Evolutionary conservation across 1,140 invertebrate species (phyloP).

Genomic region (Macrocentrus cingulum): DNA sequence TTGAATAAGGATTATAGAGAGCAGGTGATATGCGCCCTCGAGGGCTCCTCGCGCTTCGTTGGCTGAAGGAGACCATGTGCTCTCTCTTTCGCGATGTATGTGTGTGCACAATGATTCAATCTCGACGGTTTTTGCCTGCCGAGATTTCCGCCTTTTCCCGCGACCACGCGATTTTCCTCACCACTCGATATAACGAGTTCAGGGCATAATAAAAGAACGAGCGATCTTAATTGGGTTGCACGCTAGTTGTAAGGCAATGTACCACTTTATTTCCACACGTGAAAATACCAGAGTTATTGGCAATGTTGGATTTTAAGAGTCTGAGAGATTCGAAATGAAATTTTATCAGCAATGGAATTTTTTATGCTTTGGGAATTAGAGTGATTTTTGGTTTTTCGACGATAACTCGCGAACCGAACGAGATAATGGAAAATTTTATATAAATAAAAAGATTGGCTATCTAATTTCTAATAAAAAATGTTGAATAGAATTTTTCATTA

Average conservation of each 20-base stretch:
- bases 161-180: not conserved
- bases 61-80: constrained; percentile 14
- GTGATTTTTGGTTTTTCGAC: too few species aligned
- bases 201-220: constrained; percentile 37
- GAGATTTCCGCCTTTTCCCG: not conserved
- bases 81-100: not conserved
- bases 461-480: too few species aligned
- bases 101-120: not conserved
- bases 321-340: too few species aligned
- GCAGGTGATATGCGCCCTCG: constrained; percentile 44
- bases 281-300: too few species aligned
- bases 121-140: constrained; percentile 1
- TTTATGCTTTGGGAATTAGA: too few species aligned
- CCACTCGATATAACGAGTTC: constrained; percentile 5
- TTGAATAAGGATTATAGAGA: constrained; percentile 55
- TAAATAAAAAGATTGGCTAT: too few species aligned
- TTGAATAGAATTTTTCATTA: too few species aligned
- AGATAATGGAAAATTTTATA: too few species aligned
- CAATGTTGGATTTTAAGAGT: too few species aligned
- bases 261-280: too few species aligned
- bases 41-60: constrained; percentile 29
- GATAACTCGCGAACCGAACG: too few species aligned
- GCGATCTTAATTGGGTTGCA: constrained; percentile 46
- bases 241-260: not conserved
- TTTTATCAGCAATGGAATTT: too few species aligned